Evolutionary conservation across 2,888 invertebrate species (phyloP), one percentile per base, ranked within the genome.

Genomic region (Coenonympha glycerion): DNA sequence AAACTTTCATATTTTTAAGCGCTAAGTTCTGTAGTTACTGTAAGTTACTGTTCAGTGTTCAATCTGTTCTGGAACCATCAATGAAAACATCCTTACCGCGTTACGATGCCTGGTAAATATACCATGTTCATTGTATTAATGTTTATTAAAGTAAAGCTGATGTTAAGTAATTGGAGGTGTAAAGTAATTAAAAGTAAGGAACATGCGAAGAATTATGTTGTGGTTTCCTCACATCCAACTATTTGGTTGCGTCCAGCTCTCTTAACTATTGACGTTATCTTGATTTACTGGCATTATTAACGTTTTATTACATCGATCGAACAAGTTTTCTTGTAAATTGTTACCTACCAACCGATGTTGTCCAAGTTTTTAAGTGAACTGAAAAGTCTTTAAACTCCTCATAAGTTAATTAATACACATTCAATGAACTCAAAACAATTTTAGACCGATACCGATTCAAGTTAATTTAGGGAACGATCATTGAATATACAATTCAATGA

Each of bases 201-300:
- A 31, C 22, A 47, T 41, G 48, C 31, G 30, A 53, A 46, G 53
- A 56, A 47, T 53, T 53, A 53, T 56, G 44, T 53, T 33, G 47
- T 24, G 30, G 16, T 82, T 77, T 73, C 76, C 70, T 70, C 75
- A 75, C 72, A 71, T 63, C 64, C 66, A 69, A 76, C 78, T 76
- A 76, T 80, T 76, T 73, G 72, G 76, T 78, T 71, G 74, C 76
- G 69, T 78, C 73, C 67, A 71, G 73, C 71, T 74, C 66, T 68
- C 73, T 76, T 76, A 78, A 76, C 78, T 79, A 76, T 79, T 76
- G 82, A 82, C 79, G 76, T 77, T 82, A 84, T 83, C 83, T 83
- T 84, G 83, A 84, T 84, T 82, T 84, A 84, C 76, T 70, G 68
- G 68, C 74, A 79, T 82, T 81, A 82, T 82, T 80, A 80, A 79